A percentile compares a stretch with the other conserved stretches of the same genome.
Conservation (phyloP, 1,140 invertebrate genomes). For the Heliconius hermathena region DNA sequence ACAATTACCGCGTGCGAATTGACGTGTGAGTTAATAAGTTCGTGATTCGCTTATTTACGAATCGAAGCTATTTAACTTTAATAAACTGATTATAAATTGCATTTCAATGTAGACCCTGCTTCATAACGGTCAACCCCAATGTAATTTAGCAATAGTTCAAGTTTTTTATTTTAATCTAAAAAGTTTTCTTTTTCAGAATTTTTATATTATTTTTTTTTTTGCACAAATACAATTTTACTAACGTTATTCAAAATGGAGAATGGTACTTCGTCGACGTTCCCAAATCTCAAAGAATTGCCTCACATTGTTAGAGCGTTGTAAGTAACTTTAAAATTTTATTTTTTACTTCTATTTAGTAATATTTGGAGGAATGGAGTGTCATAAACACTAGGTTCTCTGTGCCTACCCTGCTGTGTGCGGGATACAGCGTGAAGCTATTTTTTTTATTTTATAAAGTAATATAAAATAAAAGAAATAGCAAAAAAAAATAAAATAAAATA, state of each 20-base stretch:
- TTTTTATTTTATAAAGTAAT: too few relatives aligned
- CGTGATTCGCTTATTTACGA: conserved; percentile 9
- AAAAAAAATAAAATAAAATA: too few relatives aligned
- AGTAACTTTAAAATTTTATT: conserved; percentile 36
- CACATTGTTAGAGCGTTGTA: conserved; percentile 63
- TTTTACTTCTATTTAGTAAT: too few relatives aligned
- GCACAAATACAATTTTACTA: conserved; percentile 18
- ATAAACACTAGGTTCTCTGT: too few relatives aligned
- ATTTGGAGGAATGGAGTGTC: too few relatives aligned
- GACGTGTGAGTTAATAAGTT: conserved; percentile 25
- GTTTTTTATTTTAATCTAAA: neutral
- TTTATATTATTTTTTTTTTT: neutral
- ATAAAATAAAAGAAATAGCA: too few relatives aligned
- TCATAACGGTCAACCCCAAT: neutral
- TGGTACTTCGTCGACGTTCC: conserved; percentile 50
- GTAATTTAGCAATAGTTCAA: neutral
- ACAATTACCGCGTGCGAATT: conserved; percentile 30
- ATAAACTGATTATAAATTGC: conserved; percentile 4
- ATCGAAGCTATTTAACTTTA: conserved; percentile 4
- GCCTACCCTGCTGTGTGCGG: too few relatives aligned
- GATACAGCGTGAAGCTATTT: too few relatives aligned
- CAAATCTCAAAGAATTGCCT: conserved; percentile 66
- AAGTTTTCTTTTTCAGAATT: neutral
- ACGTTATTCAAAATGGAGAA: conserved; percentile 42
- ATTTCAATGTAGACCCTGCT: neutral